These are phyloP conservation scores for Amphiduros pacificus DNA, from an alignment of 2,888 invertebrate species.

Conservation along the genomic window DNA sequence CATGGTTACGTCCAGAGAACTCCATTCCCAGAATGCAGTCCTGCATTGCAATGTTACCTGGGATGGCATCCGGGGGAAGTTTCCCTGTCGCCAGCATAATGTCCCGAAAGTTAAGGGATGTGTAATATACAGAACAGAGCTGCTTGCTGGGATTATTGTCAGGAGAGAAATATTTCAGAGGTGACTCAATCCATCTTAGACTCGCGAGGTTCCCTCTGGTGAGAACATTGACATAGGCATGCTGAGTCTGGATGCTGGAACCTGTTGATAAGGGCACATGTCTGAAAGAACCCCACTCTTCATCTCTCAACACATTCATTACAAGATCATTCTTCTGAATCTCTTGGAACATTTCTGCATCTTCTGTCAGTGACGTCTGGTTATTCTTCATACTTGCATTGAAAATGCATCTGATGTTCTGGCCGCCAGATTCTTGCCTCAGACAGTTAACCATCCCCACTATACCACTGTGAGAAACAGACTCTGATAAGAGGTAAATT, in stretches of 20 bases:
- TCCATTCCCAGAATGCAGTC: conserved; percentile 95
- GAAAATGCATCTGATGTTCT: conserved; percentile 64
- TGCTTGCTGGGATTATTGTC: conserved; percentile 63
- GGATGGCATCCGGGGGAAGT: conserved; percentile 93
- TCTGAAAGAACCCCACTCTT: conserved; percentile 83
- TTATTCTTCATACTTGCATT: conserved; percentile 65
- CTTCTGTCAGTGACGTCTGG: background rate
- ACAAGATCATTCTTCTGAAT: conserved; percentile 72
- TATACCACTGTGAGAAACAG: conserved; percentile 73
- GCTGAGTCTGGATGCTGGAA: conserved; percentile 67
- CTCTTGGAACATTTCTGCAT: conserved; percentile 30
- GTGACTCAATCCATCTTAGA: conserved; percentile 90
- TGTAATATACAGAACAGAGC: conserved; percentile 86
- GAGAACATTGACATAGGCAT: conserved; percentile 92
- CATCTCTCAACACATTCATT: conserved; percentile 80
- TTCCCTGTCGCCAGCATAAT: conserved; percentile 98
- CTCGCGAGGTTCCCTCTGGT: conserved; percentile 92
- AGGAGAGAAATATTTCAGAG: conserved; percentile 53
- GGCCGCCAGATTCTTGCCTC: conserved; percentile 82
- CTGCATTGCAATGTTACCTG: conserved; percentile 68
- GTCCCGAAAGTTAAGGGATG: conserved; percentile 96
- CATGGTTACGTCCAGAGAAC: conserved; percentile 80
- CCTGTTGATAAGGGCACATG: conserved; percentile 70
- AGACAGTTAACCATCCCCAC: conserved; percentile 90
- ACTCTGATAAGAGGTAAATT: conserved; percentile 70